These are phyloP conservation scores for Chelonia mydas DNA, from an alignment of 2,797 vertebrate species.

Conservation along the genomic window DNA sequence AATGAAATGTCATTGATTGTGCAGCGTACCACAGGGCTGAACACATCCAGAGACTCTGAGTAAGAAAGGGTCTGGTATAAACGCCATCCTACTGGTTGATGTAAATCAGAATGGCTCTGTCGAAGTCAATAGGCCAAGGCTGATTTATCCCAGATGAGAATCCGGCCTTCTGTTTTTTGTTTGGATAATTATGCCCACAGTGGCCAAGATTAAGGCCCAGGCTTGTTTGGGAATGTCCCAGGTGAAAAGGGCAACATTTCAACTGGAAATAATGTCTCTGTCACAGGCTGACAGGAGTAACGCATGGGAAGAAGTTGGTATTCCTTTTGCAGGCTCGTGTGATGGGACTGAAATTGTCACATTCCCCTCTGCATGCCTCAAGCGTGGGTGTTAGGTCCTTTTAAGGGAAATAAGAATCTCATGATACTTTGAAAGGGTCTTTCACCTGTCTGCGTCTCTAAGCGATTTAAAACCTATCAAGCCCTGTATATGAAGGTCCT, in stretches of 20 bases:
- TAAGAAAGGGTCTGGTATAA: not conserved
- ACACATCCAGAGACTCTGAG: not conserved
- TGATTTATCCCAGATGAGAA: not conserved
- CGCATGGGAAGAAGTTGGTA: not conserved
- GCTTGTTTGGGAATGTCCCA: slow-evolving; percentile 41
- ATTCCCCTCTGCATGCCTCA: fast-evolving
- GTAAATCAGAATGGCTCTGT: not conserved
- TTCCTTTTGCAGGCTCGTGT: slow-evolving; percentile 6
- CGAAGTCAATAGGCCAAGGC: not conserved
- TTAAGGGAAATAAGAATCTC: not conserved
- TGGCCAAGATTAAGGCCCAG: not conserved
- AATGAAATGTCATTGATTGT: not conserved
- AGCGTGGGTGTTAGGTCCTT: not conserved
- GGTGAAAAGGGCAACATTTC: not conserved
- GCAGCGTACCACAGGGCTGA: not conserved
- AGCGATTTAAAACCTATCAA: not conserved
- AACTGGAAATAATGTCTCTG: not conserved
- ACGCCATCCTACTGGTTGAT: not conserved
- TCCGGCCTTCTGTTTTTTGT: not conserved
- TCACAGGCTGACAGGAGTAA: not conserved
- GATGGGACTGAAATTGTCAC: not conserved
- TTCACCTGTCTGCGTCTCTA: not conserved
- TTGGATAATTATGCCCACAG: not conserved
- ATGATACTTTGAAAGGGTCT: fast-evolving
- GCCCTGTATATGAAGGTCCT: not conserved